A percentile compares a stretch with the other conserved stretches of the same genome.
Evolutionary conservation across 2,113 vertebrate genomes (phyloP).

Genomic region (Rhodinocichla rosea): DNA sequence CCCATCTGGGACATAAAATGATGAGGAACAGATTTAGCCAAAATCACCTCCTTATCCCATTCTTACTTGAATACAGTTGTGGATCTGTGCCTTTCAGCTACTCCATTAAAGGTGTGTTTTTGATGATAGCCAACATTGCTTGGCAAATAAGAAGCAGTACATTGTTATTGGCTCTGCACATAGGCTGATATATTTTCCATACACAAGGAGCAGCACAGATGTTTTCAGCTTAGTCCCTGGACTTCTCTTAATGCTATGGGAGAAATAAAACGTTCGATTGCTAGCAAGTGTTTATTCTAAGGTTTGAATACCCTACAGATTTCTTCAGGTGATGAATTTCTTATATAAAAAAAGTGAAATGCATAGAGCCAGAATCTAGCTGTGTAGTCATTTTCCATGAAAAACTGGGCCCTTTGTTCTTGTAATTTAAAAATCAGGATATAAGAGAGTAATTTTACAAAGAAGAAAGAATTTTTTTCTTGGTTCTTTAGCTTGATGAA

Average conservation of each 20-base stretch:
- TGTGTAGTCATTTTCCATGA: neutral
- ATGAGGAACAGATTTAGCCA: slow-evolving; percentile 9
- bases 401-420: neutral
- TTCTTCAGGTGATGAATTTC: neutral
- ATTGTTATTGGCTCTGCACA: slow-evolving; percentile 1
- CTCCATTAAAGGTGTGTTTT: slow-evolving; percentile 15
- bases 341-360: neutral
- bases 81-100: neutral
- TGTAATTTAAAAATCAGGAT: neutral
- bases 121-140: slow-evolving; percentile 6
- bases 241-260: neutral
- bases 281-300: neutral
- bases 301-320: neutral
- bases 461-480: neutral
- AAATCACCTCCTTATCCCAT: neutral
- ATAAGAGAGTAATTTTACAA: neutral
- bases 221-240: neutral
- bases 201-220: neutral
- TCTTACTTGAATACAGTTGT: neutral
- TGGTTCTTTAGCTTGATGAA: neutral
- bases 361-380: neutral
- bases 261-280: neutral
- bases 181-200: neutral
- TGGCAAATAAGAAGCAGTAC: neutral
- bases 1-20: neutral